phyloP scores from a whole-genome alignment of 1,140 invertebrate genomes.

The Wiebesia pumilae region DNA sequence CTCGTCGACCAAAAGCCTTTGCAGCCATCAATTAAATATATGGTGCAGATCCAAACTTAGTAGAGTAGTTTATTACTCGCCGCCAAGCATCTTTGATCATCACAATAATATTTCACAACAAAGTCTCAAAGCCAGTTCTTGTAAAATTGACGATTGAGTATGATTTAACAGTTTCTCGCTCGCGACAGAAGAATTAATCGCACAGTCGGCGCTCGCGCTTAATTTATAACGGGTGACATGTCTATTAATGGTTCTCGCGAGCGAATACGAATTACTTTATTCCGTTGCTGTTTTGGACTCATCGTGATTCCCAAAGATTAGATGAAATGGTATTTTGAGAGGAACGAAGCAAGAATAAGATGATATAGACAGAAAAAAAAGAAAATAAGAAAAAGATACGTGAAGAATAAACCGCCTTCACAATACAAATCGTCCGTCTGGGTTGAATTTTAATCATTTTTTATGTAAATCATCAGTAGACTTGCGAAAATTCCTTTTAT shows the following conservation, averaged over 20 bases:
- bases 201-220: constrained; percentile 9
- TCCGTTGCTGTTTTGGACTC: background rate
- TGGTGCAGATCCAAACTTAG: background rate
- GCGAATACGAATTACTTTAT: background rate
- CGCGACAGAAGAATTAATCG: constrained; percentile 40
- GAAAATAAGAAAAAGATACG: background rate
- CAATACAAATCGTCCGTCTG: no score
- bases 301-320: constrained; percentile 63
- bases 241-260: constrained; percentile 64
- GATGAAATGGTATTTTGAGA: constrained; percentile 54
- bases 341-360: background rate
- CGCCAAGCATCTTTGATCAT: constrained; percentile 45
- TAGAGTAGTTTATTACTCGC: constrained; percentile 39
- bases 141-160: constrained; percentile 39
- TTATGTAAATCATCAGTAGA: no score
- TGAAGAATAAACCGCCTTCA: no score
- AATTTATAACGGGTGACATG: constrained; percentile 58
- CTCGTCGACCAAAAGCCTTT: background rate
- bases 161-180: constrained; percentile 31
- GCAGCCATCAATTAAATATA: constrained; percentile 26
- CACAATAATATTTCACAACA: background rate
- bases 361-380: background rate
- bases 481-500: background rate
- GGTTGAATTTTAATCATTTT: no score
- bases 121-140: background rate